Evolutionary conservation across 1,140 invertebrate genomes (phyloP).

Genomic region (Heliconius melpomene): DNA sequence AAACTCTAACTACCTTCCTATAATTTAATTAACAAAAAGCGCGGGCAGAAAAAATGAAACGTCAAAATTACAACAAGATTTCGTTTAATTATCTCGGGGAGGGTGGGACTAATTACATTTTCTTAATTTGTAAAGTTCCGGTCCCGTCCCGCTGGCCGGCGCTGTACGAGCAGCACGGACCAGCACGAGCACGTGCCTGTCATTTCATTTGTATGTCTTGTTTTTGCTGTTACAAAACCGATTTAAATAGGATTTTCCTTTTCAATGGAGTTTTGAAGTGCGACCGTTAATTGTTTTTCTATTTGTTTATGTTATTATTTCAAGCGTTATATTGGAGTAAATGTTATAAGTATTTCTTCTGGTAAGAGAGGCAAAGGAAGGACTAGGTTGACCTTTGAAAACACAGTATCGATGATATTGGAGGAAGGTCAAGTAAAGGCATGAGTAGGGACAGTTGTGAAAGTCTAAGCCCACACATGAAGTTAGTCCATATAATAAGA

Average conservation of each 20-base stretch:
- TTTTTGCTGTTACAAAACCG: neutral
- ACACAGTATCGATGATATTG: no score
- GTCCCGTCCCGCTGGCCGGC: conserved; percentile 43
- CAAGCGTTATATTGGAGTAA: neutral
- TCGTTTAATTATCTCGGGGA: conserved; percentile 72
- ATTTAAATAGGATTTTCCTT: neutral
- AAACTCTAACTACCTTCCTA: conserved; percentile 60
- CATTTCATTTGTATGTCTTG: conserved; percentile 33
- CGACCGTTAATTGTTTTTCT: neutral
- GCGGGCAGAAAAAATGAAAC: conserved; percentile 73
- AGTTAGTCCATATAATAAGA: no score
- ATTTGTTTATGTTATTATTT: neutral
- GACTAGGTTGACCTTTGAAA: no score
- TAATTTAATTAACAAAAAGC: conserved; percentile 71
- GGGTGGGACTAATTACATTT: conserved; percentile 71
- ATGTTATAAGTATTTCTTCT: no score
- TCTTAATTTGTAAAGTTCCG: conserved; percentile 77
- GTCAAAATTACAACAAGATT: conserved; percentile 80
- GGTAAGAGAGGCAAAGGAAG: no score
- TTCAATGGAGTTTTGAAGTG: neutral
- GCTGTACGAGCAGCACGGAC: conserved; percentile 24
- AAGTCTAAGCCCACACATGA: no score
- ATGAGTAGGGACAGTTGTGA: no score
- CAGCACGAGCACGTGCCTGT: conserved; percentile 17
- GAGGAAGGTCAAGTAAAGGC: no score